phyloP scores from a whole-genome alignment of 2,113 vertebrate genomes.

The Acrocephalus arundinaceus region DNA sequence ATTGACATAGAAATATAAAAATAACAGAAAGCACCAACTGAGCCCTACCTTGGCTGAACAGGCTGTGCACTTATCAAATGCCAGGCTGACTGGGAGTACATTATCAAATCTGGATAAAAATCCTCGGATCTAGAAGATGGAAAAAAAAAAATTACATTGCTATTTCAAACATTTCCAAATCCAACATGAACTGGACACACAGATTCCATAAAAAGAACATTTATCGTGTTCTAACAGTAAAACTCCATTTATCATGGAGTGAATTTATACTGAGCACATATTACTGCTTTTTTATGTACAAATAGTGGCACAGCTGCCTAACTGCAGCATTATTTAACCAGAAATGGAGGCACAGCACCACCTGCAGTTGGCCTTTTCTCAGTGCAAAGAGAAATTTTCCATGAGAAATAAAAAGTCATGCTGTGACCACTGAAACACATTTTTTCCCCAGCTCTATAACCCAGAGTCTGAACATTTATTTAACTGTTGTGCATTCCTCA shows the following conservation, averaged over 20 bases:
- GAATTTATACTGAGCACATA: background rate
- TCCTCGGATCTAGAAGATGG: conserved; percentile 86
- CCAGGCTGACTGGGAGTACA: conserved; percentile 95
- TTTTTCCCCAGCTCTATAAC: background rate
- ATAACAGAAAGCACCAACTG: background rate
- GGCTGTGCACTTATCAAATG: conserved; percentile 98
- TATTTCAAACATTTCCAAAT: background rate
- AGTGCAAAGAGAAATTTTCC: background rate
- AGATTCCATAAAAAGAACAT: background rate
- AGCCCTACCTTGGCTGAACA: conserved; percentile 90
- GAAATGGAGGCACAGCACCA: conserved; percentile 62
- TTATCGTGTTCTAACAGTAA: background rate
- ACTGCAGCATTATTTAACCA: background rate
- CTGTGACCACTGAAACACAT: background rate
- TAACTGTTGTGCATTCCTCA: background rate
- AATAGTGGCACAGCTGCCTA: background rate
- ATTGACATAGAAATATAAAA: background rate
- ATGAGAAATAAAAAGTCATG: background rate
- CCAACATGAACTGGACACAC: background rate
- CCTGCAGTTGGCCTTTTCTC: conserved; percentile 47
- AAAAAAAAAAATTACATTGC: background rate
- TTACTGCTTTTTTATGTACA: background rate
- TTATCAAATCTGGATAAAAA: conserved; percentile 98
- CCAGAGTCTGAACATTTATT: background rate
- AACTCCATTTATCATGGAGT: background rate